Base-by-base conservation (phyloP, 2,797 vertebrate genomes). In the Tokudaia muenninki region DNA sequence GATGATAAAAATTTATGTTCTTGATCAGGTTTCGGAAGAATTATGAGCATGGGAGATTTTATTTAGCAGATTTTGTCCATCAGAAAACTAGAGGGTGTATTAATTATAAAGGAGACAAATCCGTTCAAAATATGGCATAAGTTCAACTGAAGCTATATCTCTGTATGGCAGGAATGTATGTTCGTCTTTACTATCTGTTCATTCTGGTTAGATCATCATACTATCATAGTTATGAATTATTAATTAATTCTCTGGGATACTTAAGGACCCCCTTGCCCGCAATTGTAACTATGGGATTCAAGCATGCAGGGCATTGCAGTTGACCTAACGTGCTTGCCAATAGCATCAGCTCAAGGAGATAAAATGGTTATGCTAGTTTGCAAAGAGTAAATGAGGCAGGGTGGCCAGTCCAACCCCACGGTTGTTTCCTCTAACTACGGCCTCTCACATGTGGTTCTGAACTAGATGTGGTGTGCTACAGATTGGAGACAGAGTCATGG, bases 401-500 rank as follows among this genome's bases (percentile, higher is more conserved):
- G 95, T 97, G 41, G 92, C 11, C 41, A 91, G 41, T 34, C 90
- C 24, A 65, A 63, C 81, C 94, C 86, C 87, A 31, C 91, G 74
- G 88, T 0, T 63, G 75, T 57, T 16, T 61, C 19, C 24, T 94
- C 94, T 93, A 0, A 55, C 37, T 92, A 47, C 78, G 57, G 47
- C 78, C 14, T 96, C 91, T 96, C 75, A 94, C 90, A 17, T 97
- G 41, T 98, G 16, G 0, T 96, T 98, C 94, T 98, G 83, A 97
- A 94, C 97, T 94, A 99, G 99, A 98, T 99, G 99, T 95, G 99
- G 99, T 1, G 99, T 99, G 94, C 98, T 99, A 93, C 99, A 99
- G 98, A 99, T 99, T 17, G 99, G 99, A 65, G 99, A 99, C 98
- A 99, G 99, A 98, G 99, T 99, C 94, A 98, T 99, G 98, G 99